Evolutionary conservation across 2,797 vertebrate species (phyloP).

Genomic region (Triplophysa bombifrons): DNA sequence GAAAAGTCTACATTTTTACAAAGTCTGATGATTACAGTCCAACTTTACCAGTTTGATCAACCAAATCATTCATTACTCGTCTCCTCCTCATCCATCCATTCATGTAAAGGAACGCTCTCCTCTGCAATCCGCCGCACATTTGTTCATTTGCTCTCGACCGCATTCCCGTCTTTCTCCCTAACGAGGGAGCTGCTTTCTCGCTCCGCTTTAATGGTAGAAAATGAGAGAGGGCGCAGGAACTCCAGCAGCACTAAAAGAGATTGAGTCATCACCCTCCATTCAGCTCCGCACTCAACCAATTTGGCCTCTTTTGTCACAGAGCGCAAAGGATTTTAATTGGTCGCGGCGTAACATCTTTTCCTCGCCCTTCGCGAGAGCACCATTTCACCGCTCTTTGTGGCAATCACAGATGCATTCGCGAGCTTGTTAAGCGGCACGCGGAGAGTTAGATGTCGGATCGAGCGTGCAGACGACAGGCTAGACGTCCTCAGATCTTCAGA

Average conservation of each 20-base stretch:
- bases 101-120: slow-evolving; percentile 1
- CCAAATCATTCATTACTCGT: slow-evolving; percentile 8
- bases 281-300: slow-evolving; percentile 69
- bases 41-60: background rate
- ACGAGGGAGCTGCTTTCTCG: slow-evolving; percentile 21
- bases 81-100: slow-evolving; percentile 33
- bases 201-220: slow-evolving; percentile 71
- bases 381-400: slow-evolving; percentile 13
- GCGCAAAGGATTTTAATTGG: slow-evolving; percentile 77
- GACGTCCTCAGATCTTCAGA: slow-evolving; percentile 47
- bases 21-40: background rate
- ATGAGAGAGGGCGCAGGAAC: slow-evolving; percentile 70
- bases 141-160: background rate
- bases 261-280: slow-evolving; percentile 78
- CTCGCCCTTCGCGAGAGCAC: background rate
- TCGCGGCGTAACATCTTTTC: slow-evolving; percentile 57
- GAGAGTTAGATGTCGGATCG: slow-evolving; percentile 7
- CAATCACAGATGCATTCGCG: slow-evolving; percentile 37
- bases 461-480: slow-evolving; percentile 5
- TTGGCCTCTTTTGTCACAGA: slow-evolving; percentile 71
- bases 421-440: slow-evolving; percentile 28
- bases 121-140: slow-evolving; percentile 37
- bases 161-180: slow-evolving; percentile 27
- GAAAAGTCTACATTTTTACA: background rate
- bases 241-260: slow-evolving; percentile 75